Percentiles rank a stretch among this genome's conserved stretches.
Conservation (phyloP, 2,888 invertebrate genomes). For the Eristalis pertinax region DNA sequence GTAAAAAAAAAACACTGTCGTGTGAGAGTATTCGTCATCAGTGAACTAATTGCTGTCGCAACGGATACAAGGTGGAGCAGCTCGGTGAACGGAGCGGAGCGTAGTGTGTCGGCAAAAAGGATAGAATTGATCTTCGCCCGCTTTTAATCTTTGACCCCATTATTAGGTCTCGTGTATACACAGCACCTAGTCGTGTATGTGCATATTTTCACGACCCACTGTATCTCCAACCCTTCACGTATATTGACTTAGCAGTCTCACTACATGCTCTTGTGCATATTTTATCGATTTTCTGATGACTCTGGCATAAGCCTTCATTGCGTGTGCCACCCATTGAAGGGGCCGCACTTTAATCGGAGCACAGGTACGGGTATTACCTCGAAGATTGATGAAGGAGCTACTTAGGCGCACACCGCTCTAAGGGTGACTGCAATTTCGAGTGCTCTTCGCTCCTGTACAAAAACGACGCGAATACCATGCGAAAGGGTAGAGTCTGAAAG, state of each 20-base stretch:
- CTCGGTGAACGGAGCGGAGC: not conserved
- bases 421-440: conserved; percentile 5
- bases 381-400: not conserved
- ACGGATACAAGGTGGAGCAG: not conserved
- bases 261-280: conserved; percentile 19
- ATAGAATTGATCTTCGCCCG: not conserved
- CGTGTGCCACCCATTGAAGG: not conserved
- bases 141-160: not conserved
- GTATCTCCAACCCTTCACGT: conserved; percentile 2
- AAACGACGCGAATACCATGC: too few relatives aligned
- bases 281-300: conserved; percentile 25
- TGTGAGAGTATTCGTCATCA: not conserved
- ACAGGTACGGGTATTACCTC: not conserved
- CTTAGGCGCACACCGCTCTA: not conserved
- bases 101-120: not conserved
- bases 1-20: not conserved
- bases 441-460: conserved; percentile 3
- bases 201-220: not conserved
- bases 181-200: not conserved
- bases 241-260: conserved; percentile 23
- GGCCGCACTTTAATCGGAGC: not conserved
- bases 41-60: not conserved
- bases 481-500: too few relatives aligned
- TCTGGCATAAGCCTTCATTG: not conserved
- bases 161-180: not conserved